These are phyloP conservation scores for Armadillidium nasatum DNA, from an alignment of 1,140 invertebrate genomes.

Conservation along the genomic window DNA sequence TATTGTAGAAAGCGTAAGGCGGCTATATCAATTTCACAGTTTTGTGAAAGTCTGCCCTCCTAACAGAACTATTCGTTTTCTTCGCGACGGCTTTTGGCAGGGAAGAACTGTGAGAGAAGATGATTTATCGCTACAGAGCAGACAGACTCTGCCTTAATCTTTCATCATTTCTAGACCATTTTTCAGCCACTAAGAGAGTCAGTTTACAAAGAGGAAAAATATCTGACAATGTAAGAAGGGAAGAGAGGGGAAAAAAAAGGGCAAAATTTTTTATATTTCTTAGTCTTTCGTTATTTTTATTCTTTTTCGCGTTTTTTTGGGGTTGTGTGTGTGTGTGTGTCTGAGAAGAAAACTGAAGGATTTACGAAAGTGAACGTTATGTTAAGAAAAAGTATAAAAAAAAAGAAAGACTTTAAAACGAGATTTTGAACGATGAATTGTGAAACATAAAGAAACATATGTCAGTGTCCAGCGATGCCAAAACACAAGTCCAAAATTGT, in stretches of 20 bases:
- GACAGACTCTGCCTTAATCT: conserved; percentile 2
- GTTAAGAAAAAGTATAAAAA: not conserved
- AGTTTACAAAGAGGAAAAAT: conserved; percentile 6
- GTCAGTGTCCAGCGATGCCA: conserved; percentile 2
- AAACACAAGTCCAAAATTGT: conserved; percentile 5
- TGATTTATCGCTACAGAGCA: not conserved
- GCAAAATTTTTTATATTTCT: no score
- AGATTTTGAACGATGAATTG: no score
- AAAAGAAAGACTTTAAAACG: no score
- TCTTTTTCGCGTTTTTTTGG: not conserved
- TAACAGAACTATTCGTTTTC: not conserved
- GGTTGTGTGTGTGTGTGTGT: no score
- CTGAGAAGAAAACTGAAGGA: not conserved
- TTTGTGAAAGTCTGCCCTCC: not conserved
- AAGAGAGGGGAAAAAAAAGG: no score
- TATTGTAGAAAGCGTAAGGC: not conserved
- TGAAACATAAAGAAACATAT: conserved; percentile 2
- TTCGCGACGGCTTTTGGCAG: conserved; percentile 3
- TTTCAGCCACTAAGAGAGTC: conserved; percentile 7
- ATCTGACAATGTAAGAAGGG: not conserved
- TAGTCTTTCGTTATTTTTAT: no score
- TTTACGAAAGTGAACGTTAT: not conserved
- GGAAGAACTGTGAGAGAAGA: conserved; percentile 1
- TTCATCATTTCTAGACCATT: conserved; percentile 7
- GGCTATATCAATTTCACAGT: conserved; percentile 10